A percentile compares a stretch with the other conserved stretches of the same genome.
These are phyloP conservation scores for Myotis myotis DNA, from an alignment of 2,797 vertebrate species.

Conservation along the genomic window DNA sequence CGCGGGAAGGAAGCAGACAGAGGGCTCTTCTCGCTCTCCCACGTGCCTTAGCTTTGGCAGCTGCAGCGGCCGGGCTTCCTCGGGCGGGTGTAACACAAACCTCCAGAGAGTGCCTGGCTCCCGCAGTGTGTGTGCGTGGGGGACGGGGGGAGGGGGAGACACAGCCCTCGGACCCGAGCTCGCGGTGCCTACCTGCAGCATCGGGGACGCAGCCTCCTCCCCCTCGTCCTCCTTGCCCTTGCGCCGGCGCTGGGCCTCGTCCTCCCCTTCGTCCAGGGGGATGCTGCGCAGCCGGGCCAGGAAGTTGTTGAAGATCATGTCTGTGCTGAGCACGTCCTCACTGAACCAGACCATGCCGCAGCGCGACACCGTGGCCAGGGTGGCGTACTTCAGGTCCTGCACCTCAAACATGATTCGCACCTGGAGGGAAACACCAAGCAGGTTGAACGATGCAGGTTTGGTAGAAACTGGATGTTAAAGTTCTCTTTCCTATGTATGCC, in stretches of 20 bases:
- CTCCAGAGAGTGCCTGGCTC: rapidly evolving
- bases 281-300: slow-evolving; percentile 95
- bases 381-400: slow-evolving; percentile 98
- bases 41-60: rapidly evolving
- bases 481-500: neutral
- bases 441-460: rapidly evolving
- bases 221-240: slow-evolving; percentile 95
- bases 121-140: too few species aligned
- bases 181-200: slow-evolving; percentile 91
- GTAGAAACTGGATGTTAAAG: neutral
- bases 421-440: slow-evolving; percentile 77
- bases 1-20: neutral
- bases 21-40: rapidly evolving
- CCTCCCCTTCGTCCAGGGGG: slow-evolving; percentile 98
- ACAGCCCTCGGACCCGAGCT: rapidly evolving
- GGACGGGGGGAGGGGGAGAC: rapidly evolving
- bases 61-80: neutral
- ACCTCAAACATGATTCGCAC: slow-evolving; percentile 99
- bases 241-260: slow-evolving; percentile 95
- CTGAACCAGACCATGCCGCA: slow-evolving; percentile 99
- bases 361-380: slow-evolving; percentile 97
- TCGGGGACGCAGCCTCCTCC: slow-evolving; percentile 94
- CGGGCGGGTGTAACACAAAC: rapidly evolving
- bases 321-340: slow-evolving; percentile 98
- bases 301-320: slow-evolving; percentile 99